These are phyloP conservation scores for Avahi laniger DNA, from an alignment of 2,797 vertebrate species.

Conservation along the genomic window DNA sequence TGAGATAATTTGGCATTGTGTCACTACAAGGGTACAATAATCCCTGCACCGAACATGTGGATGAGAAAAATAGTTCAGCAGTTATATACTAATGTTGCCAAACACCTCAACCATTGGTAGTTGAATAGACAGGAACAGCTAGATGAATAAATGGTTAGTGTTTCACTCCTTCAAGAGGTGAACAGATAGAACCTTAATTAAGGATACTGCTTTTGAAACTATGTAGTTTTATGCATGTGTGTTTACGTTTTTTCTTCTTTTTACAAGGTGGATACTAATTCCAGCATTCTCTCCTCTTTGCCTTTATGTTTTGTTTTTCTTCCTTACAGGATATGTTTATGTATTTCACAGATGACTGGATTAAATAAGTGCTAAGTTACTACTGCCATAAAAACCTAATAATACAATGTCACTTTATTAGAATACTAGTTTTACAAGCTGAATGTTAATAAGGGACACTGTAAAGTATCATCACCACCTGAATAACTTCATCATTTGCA, in stretches of 20 bases:
- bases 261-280: constrained; percentile 70
- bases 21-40: constrained; percentile 59
- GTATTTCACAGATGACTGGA: constrained; percentile 77
- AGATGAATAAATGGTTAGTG: constrained; percentile 9
- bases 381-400: constrained; percentile 72
- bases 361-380: constrained; percentile 77
- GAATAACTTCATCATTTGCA: constrained; percentile 31
- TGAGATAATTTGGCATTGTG: constrained; percentile 73
- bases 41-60: not conserved
- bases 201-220: constrained; percentile 67
- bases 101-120: constrained; percentile 40
- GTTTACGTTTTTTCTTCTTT: constrained; percentile 64
- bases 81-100: constrained; percentile 15
- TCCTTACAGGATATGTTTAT: constrained; percentile 66
- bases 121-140: constrained; percentile 34
- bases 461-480: constrained; percentile 49
- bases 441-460: constrained; percentile 68
- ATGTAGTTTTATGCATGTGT: constrained; percentile 76
- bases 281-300: constrained; percentile 69
- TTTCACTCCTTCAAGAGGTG: constrained; percentile 9
- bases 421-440: constrained; percentile 70
- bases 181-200: constrained; percentile 37
- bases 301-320: constrained; percentile 64
- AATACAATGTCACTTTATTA: constrained; percentile 72
- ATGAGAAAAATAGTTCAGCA: not conserved